A percentile compares a stretch with the other conserved stretches of the same genome.
phyloP scores from a whole-genome alignment of 1,140 invertebrate species.

The Littorina saxatilis region DNA sequence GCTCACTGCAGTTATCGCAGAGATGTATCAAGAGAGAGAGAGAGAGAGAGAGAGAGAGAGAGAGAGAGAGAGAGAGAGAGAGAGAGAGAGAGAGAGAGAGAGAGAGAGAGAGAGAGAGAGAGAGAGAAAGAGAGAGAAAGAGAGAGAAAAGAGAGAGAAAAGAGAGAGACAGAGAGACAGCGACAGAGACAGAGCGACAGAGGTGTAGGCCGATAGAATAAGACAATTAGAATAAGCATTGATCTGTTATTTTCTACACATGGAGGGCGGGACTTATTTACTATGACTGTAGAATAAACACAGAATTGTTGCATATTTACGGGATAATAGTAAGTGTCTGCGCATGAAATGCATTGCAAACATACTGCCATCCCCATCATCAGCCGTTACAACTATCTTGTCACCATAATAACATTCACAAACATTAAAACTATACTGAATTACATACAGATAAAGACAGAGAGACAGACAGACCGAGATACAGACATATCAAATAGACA shows the following conservation, averaged over 20 bases:
- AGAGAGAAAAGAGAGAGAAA: background rate
- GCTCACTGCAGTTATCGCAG: too few relatives aligned
- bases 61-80: background rate
- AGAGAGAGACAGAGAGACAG: background rate
- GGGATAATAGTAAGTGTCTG: too few relatives aligned
- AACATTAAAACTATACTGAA: too few relatives aligned
- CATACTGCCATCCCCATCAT: too few relatives aligned
- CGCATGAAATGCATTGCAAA: too few relatives aligned
- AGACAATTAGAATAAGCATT: too few relatives aligned
- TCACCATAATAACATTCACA: too few relatives aligned
- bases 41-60: conserved; percentile 19
- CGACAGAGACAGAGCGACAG: background rate
- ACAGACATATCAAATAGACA: background rate
- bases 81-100: background rate
- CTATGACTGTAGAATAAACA: too few relatives aligned
- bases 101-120: background rate
- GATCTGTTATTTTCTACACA: too few relatives aligned
- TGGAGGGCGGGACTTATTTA: too few relatives aligned
- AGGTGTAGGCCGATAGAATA: background rate
- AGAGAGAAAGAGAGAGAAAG: background rate
- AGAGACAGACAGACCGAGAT: background rate
- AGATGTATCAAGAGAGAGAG: background rate
- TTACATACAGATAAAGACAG: background rate
- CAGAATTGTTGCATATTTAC: too few relatives aligned
- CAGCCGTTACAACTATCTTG: too few relatives aligned